Conservation (phyloP, 1,140 invertebrate species). For the Calliphora vicina region DNA sequence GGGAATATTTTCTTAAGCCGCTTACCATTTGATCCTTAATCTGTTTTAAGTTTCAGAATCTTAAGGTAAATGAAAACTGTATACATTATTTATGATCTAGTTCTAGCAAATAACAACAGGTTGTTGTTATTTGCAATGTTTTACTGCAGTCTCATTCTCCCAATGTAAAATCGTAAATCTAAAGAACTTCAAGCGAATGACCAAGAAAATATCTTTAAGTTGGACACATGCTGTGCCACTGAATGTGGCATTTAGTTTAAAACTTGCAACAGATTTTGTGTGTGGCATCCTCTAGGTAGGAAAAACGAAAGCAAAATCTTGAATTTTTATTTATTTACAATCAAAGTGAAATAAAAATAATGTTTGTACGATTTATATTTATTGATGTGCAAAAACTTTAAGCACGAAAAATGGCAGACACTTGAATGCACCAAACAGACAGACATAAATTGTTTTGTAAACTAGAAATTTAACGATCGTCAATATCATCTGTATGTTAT, state of each 20-base stretch:
- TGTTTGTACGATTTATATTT: not conserved
- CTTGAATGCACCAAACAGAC: no score
- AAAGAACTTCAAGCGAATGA: not conserved
- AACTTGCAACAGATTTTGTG: not conserved
- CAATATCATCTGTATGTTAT: conserved; percentile 27
- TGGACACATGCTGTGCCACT: conserved; percentile 27
- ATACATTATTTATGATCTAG: not conserved
- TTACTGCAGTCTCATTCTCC: not conserved
- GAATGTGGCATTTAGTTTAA: not conserved
- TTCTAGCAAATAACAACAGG: not conserved
- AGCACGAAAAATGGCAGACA: not conserved
- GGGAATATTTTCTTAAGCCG: not conserved
- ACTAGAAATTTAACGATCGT: conserved; percentile 13
- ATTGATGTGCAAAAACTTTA: not conserved
- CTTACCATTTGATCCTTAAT: not conserved
- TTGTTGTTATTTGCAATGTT: not conserved
- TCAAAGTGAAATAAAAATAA: not conserved
- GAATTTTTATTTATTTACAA: not conserved
- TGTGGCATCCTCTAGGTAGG: not conserved
- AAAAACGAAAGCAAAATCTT: not conserved
- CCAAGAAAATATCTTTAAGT: not conserved
- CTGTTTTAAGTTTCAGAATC: no score
- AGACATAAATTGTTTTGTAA: not conserved
- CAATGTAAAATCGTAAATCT: not conserved
- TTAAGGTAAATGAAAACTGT: not conserved